Evolutionary conservation across 2,888 invertebrate species (phyloP).

Genomic region (Dendrolimus houi): DNA sequence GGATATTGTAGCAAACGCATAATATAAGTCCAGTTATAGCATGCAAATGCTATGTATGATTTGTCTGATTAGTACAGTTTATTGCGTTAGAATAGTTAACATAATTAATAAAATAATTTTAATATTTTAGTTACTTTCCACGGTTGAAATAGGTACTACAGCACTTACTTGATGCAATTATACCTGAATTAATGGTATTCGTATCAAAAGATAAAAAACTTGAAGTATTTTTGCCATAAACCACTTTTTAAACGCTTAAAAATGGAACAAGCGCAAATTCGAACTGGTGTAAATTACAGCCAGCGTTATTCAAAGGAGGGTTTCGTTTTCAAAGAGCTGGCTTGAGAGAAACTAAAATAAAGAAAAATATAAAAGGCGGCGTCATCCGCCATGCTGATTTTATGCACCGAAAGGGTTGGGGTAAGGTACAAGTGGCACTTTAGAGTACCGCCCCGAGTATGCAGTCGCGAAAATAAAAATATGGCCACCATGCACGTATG

Average conservation of each 20-base stretch:
- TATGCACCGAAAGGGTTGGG: conserved; percentile 59
- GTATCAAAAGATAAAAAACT: too few species aligned
- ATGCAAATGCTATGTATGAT: too few species aligned
- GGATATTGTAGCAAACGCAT: too few species aligned
- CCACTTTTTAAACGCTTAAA: conserved; percentile 4
- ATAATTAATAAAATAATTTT: too few species aligned
- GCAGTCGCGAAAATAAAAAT: conserved; percentile 48
- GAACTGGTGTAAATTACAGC: conserved; percentile 64
- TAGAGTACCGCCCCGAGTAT: conserved; percentile 57
- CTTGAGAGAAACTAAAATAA: conserved; percentile 44
- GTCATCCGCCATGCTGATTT: conserved; percentile 68
- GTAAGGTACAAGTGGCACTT: conserved; percentile 64
- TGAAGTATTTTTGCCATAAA: not conserved
- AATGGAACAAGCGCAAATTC: conserved; percentile 13
- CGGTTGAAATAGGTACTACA: too few species aligned
- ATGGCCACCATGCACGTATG: conserved; percentile 40
- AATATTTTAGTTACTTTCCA: too few species aligned
- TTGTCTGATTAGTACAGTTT: too few species aligned
- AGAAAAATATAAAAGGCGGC: conserved; percentile 40
- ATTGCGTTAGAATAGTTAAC: too few species aligned
- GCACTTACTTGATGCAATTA: too few species aligned
- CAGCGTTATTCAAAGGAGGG: conserved; percentile 46
- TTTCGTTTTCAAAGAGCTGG: conserved; percentile 59
- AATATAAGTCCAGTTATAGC: too few species aligned
- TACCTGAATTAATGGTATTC: too few species aligned